These are phyloP conservation scores for Danaus plexippus DNA, from an alignment of 1,140 invertebrate species.

Conservation along the genomic window DNA sequence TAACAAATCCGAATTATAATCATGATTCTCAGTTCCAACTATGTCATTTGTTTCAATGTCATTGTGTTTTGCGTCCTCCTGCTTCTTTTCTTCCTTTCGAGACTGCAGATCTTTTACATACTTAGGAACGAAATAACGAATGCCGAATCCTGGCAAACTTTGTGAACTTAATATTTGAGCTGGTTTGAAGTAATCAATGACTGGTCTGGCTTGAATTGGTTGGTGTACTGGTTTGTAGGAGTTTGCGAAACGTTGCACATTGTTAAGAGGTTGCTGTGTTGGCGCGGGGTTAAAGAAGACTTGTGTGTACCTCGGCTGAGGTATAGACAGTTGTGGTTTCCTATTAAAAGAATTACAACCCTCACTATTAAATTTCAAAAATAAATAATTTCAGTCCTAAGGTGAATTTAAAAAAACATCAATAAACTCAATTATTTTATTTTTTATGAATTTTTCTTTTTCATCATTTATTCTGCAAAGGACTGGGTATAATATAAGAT, in stretches of 20 bases:
- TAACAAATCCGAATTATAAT: constrained; percentile 41
- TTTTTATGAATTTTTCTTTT: neutral
- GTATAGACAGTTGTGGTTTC: constrained; percentile 53
- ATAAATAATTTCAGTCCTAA: neutral
- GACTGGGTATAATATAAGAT: too few species aligned
- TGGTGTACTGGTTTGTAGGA: constrained; percentile 44
- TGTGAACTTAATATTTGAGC: constrained; percentile 51
- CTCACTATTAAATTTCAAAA: too few species aligned
- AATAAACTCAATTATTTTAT: constrained; percentile 1
- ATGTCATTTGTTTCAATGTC: constrained; percentile 47
- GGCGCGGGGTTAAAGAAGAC: constrained; percentile 40
- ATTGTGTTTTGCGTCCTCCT: constrained; percentile 53
- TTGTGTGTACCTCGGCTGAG: constrained; percentile 60
- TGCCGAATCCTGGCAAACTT: constrained; percentile 49
- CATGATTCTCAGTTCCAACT: constrained; percentile 19
- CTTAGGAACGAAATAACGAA: constrained; percentile 52
- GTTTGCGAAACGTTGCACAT: constrained; percentile 57
- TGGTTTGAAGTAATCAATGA: constrained; percentile 39
- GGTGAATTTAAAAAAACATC: constrained; percentile 10
- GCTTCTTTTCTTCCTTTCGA: constrained; percentile 33
- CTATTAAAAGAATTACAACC: constrained; percentile 25
- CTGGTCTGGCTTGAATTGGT: constrained; percentile 31
- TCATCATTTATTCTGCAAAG: too few species aligned
- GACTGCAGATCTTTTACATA: constrained; percentile 30
- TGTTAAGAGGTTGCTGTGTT: constrained; percentile 37